Conservation (phyloP, 2,797 vertebrate species). For the Hypotaenidia okinawae region DNA sequence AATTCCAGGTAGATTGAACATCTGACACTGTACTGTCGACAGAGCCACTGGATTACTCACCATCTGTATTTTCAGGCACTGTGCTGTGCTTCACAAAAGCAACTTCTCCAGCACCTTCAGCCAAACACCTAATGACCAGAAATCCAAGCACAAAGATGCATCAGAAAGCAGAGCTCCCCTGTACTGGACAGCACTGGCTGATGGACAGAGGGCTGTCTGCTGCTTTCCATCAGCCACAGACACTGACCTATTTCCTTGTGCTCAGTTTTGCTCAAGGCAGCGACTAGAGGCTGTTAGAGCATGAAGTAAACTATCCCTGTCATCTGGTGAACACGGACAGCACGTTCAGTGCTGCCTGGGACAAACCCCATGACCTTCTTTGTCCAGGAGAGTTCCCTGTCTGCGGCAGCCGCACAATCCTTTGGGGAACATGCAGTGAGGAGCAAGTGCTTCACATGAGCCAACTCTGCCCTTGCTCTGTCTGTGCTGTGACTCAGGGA, state of each 20-base stretch:
- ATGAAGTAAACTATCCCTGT: constrained; percentile 28
- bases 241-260: constrained; percentile 24
- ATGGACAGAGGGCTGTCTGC: not conserved
- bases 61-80: constrained; percentile 83
- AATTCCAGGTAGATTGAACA: not conserved
- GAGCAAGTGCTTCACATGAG: not conserved
- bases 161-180: not conserved
- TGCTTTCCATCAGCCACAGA: not conserved
- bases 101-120: constrained; percentile 82
- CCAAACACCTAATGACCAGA: constrained; percentile 83
- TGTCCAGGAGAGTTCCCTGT: not conserved
- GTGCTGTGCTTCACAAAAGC: constrained; percentile 90
- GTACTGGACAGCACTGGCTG: not conserved
- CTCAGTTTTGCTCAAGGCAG: constrained; percentile 48
- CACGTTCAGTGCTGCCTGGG: constrained; percentile 11
- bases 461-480: not conserved
- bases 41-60: constrained; percentile 70
- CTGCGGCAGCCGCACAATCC: not conserved
- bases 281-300: not conserved
- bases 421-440: not conserved
- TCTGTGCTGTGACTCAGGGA: not conserved
- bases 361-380: constrained; percentile 27
- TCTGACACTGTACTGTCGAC: not conserved
- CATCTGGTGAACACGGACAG: constrained; percentile 22
- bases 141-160: not conserved